Percentiles rank a stretch among this genome's conserved stretches.
phyloP scores from a whole-genome alignment of 2,797 vertebrate species.

The Platyrinchus mystaceus region DNA sequence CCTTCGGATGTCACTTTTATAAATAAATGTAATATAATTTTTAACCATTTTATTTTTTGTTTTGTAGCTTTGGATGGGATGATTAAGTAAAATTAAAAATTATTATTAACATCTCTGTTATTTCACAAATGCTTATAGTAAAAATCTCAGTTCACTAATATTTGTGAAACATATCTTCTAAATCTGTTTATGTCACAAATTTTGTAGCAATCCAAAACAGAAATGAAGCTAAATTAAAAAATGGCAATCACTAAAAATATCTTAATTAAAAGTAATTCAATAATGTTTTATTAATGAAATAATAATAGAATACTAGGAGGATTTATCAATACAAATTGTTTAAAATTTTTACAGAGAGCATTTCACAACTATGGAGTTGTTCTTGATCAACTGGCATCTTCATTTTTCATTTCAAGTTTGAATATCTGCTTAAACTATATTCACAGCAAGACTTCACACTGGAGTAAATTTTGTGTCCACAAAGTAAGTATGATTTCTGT shows the following conservation, averaged over 20 bases:
- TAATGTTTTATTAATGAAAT: background rate
- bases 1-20: background rate
- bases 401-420: background rate
- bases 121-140: background rate
- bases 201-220: background rate
- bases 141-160: background rate
- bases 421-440: background rate
- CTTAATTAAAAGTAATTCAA: background rate
- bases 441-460: background rate
- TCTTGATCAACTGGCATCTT: background rate
- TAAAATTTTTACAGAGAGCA: slow-evolving; percentile 35
- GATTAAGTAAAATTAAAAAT: background rate
- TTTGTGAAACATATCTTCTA: background rate
- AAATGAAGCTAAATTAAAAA: background rate
- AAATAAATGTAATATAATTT: background rate
- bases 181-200: background rate
- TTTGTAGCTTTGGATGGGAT: background rate
- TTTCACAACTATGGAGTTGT: slow-evolving; percentile 29
- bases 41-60: background rate
- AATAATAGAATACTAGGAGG: background rate
- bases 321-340: slow-evolving; percentile 23
- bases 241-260: background rate
- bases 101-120: background rate
- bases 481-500: background rate
- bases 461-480: background rate